Percentiles rank a stretch among this genome's conserved stretches.
Conservation (phyloP, 2,888 invertebrate species). For the Tachina grossa region DNA sequence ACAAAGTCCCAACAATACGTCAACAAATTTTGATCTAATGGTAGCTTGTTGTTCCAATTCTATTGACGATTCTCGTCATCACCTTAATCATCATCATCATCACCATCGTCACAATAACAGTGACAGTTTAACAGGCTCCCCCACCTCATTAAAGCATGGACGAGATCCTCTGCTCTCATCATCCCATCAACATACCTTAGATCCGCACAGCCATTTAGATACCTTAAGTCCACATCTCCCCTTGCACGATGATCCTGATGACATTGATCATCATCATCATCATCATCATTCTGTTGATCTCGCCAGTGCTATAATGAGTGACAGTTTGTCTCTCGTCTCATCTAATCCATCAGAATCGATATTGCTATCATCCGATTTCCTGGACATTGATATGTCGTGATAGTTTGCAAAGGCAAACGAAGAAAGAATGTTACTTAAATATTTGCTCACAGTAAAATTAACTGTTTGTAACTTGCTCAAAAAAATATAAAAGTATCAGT, state of each 20-base stretch:
- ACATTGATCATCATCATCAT: constrained; percentile 72
- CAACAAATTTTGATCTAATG: constrained; percentile 61
- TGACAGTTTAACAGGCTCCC: constrained; percentile 71
- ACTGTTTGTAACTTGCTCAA: constrained; percentile 38
- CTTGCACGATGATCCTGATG: constrained; percentile 67
- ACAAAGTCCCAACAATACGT: constrained; percentile 59
- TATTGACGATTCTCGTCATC: constrained; percentile 70
- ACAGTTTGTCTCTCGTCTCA: constrained; percentile 81
- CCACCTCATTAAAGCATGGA: constrained; percentile 73
- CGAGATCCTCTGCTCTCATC: constrained; percentile 81
- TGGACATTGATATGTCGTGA: constrained; percentile 85
- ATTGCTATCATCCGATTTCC: constrained; percentile 83
- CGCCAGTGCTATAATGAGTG: constrained; percentile 80
- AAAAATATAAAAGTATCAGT: constrained; percentile 1
- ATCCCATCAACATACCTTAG: constrained; percentile 76
- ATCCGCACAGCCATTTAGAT: constrained; percentile 70
- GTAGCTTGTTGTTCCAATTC: constrained; percentile 66
- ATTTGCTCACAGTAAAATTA: constrained; percentile 28
- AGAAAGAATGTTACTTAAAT: constrained; percentile 37
- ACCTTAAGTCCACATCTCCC: constrained; percentile 67
- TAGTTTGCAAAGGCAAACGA: constrained; percentile 43
- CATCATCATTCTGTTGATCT: constrained; percentile 78
- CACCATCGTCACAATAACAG: constrained; percentile 62
- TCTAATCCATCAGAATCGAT: constrained; percentile 82
- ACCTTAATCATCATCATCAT: constrained; percentile 54